Conservation (phyloP, 2,797 vertebrate species). For the Gadopsis marmoratus region DNA sequence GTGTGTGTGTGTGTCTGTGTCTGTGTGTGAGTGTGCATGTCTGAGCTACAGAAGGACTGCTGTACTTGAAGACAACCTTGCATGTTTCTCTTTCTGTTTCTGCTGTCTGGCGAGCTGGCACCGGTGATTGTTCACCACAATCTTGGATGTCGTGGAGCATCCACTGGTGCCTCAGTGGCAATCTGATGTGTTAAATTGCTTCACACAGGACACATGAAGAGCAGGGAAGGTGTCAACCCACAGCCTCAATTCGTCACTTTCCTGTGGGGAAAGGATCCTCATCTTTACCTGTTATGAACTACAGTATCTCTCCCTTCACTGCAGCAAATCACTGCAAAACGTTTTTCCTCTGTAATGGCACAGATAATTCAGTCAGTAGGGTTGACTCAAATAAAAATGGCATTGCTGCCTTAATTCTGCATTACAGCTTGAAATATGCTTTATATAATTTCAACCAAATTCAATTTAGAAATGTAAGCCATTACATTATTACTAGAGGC, state of each 20-base stretch:
- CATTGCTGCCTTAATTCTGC: conserved; percentile 53
- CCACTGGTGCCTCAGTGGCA: conserved; percentile 19
- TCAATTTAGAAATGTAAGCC: conserved; percentile 33
- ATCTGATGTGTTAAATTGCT: conserved; percentile 28
- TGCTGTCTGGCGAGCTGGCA: conserved; percentile 49
- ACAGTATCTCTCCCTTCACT: conserved; percentile 7
- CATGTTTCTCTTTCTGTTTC: conserved; percentile 72
- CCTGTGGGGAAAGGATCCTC: conserved; percentile 21
- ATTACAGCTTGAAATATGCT: conserved; percentile 34
- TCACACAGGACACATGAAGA: conserved; percentile 27
- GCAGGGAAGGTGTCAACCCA: conserved; percentile 38
- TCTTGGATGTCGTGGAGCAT: background rate
- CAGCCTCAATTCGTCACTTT: conserved; percentile 42
- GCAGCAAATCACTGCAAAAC: conserved; percentile 23
- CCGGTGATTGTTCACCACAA: conserved; percentile 23
- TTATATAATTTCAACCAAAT: conserved; percentile 32
- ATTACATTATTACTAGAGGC: conserved; percentile 18
- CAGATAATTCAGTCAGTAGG: conserved; percentile 27
- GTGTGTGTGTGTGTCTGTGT: conserved; percentile 15
- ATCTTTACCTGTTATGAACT: conserved; percentile 31
- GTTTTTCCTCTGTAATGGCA: conserved; percentile 26
- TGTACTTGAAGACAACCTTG: conserved; percentile 72
- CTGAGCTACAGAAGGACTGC: conserved; percentile 60
- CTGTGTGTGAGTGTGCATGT: conserved; percentile 64
- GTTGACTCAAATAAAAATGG: conserved; percentile 44